Base-by-base conservation (phyloP, 1,140 invertebrate species). In the Zaprionus camerounensis region DNA sequence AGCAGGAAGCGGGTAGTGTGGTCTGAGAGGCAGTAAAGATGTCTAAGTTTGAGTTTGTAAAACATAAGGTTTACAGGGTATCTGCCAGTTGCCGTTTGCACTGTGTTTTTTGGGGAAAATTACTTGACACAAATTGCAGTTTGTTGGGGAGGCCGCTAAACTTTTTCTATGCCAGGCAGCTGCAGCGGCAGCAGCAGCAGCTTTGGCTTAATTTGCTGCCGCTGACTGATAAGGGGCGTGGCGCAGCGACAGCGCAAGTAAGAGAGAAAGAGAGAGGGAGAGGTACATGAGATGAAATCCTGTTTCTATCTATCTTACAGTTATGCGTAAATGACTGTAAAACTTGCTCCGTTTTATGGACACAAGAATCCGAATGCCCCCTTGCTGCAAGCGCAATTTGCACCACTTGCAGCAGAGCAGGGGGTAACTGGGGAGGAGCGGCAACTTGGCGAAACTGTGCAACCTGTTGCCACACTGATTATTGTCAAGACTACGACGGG, bases 231-330 rank as follows among this genome's bases (percentile, higher is more conserved):
- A 90, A 90, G 85, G 59, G 70, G 76, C 71, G 69, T 72, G 84
- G 62, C 78, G 26, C 41, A 46, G 41, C 41, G 26, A n/a, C 49
- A 38, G 53, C 31, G 2, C 6, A 17, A 64, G 12, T 2, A 12
- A 38, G 20, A 49, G 66, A 53, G 12, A 41, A 49, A 41, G 24
- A 63, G 38, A 51, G 22, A 64, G 17, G 26, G 17, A 49, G 44
- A 9, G 17, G 5, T 0, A 7, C 17, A 49, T 28, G 61, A 22
- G 41, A 46, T 71, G 44, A 90, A 88, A 88, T 88, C 85, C 85
- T 88, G 85, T 88, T 88, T 90, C 72, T 70, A 36, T 87, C 84
- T 87, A 84, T 87, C 84, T 88, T 88, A 88, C 84, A 88, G 84
- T 88, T 88, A 88, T 88, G 84, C 84, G 84, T 88, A 90, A 88